phyloP scores from a whole-genome alignment of 2,797 vertebrate species.

The Aselliscus stoliczkanus region DNA sequence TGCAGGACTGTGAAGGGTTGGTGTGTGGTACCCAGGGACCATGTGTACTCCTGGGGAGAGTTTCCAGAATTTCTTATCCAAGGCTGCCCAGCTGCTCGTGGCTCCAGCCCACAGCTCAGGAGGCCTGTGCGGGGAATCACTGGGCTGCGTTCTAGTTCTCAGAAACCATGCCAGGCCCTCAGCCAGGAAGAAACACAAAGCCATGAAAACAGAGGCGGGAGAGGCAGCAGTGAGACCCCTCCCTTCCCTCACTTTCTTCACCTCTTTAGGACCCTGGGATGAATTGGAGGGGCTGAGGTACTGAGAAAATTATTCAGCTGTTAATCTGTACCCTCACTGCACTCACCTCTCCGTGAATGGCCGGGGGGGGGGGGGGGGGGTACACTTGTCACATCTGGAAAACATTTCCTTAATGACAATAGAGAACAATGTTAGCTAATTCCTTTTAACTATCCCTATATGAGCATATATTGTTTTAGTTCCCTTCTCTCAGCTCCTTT shows the following conservation, averaged over 20 bases:
- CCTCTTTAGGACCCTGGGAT: not conserved
- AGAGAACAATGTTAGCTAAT: not conserved
- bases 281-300: not conserved
- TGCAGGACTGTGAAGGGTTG: not conserved
- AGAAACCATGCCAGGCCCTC: not conserved
- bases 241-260: not conserved
- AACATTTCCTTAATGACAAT: not conserved
- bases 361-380: not conserved
- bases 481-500: not conserved
- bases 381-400: not conserved
- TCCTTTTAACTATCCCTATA: slow-evolving; percentile 8
- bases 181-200: not conserved
- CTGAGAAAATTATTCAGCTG: not conserved
- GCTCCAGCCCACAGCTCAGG: not conserved
- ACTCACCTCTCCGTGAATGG: not conserved
- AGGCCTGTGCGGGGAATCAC: not conserved
- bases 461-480: not conserved
- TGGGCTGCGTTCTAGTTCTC: not conserved
- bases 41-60: fast-evolving
- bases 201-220: not conserved
- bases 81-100: not conserved
- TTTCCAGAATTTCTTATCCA: fast-evolving
- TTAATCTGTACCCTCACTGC: not conserved
- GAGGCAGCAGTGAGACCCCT: not conserved
- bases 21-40: not conserved